phyloP scores from a whole-genome alignment of 2,113 vertebrate genomes.

The Ictalurus punctatus region DNA sequence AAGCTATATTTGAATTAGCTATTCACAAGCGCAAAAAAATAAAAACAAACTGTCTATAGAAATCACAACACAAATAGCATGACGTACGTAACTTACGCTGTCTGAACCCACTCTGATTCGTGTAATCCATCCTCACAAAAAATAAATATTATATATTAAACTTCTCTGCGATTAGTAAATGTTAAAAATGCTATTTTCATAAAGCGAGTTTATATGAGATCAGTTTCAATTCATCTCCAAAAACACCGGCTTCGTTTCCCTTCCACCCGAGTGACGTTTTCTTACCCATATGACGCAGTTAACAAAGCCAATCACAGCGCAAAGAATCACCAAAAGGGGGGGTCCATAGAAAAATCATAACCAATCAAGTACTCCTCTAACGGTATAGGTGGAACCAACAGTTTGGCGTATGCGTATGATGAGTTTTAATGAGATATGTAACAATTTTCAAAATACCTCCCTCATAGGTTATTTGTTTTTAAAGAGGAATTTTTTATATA shows the following conservation, averaged over 20 bases:
- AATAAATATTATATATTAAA: neutral
- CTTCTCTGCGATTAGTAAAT: neutral
- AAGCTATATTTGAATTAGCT: neutral
- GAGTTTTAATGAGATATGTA: too few relatives aligned
- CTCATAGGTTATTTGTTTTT: too few relatives aligned
- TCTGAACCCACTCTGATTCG: slow-evolving; percentile 68
- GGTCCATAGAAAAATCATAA: neutral
- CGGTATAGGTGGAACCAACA: neutral
- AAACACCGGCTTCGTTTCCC: slow-evolving; percentile 16
- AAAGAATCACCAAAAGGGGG: neutral
- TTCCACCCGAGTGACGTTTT: neutral
- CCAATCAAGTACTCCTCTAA: neutral
- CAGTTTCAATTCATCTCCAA: neutral
- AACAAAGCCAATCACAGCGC: slow-evolving; percentile 8
- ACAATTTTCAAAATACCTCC: too few relatives aligned
- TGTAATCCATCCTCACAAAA: slow-evolving; percentile 66
- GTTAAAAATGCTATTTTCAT: neutral
- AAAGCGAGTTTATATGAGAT: neutral
- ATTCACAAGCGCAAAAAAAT: neutral
- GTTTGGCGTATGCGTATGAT: neutral
- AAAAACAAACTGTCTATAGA: neutral
- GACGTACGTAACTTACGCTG: slow-evolving; percentile 77
- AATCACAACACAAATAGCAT: slow-evolving; percentile 29
- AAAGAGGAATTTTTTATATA: too few relatives aligned
- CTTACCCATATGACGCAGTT: neutral